Evolutionary conservation across 2,113 vertebrate species (phyloP).

Genomic region (Daboia siamensis): DNA sequence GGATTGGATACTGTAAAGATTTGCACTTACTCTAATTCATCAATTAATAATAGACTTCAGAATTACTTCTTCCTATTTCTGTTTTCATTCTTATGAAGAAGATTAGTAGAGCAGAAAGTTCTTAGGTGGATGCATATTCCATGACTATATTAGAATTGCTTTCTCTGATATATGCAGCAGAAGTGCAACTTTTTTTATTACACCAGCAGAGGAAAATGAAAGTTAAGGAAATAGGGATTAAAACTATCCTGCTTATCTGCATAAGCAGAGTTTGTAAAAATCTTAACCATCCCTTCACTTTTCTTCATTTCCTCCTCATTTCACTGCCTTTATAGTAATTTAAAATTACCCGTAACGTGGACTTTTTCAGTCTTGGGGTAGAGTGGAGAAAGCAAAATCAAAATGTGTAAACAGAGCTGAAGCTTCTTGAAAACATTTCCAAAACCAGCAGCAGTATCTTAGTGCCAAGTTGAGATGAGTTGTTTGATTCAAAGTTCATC

Average conservation of each 20-base stretch:
- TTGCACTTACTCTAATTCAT: neutral
- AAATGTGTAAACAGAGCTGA: slow-evolving; percentile 74
- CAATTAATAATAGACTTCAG: neutral
- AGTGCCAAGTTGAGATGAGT: slow-evolving; percentile 47
- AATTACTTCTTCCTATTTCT: neutral
- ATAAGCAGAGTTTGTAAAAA: accelerated
- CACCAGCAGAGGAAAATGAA: neutral
- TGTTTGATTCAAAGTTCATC: slow-evolving; percentile 60
- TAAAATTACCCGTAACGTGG: slow-evolving; percentile 54
- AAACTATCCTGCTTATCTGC: neutral
- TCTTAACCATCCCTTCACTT: slow-evolving; percentile 13
- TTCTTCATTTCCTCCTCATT: neutral
- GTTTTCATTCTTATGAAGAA: neutral
- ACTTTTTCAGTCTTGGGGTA: slow-evolving; percentile 62
- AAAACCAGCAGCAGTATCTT: slow-evolving; percentile 36
- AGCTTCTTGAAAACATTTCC: slow-evolving; percentile 51
- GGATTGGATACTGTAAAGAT: neutral
- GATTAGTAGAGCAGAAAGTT: neutral
- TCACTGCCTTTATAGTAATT: slow-evolving; percentile 55
- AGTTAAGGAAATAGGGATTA: neutral
- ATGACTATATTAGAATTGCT: neutral
- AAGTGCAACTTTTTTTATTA: slow-evolving; percentile 15
- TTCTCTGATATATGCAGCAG: slow-evolving; percentile 14
- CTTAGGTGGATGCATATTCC: slow-evolving; percentile 15
- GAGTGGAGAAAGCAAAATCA: slow-evolving; percentile 69